phyloP scores from a whole-genome alignment of 2,113 vertebrate species.

The Cervus canadensis region DNA sequence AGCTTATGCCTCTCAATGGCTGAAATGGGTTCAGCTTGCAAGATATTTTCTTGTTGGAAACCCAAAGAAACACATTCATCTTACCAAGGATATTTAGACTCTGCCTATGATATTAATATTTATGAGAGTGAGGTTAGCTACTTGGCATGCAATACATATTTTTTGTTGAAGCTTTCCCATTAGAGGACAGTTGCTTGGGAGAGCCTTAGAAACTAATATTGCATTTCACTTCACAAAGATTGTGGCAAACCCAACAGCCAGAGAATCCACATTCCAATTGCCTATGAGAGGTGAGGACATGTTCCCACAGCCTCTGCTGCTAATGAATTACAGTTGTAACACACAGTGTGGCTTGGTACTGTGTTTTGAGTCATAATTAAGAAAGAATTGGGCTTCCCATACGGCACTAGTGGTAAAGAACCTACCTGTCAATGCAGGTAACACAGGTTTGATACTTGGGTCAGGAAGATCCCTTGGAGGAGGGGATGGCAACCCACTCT shows the following conservation, averaged over 20 bases:
- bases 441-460: neutral
- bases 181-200: conserved; percentile 66
- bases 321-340: conserved; percentile 36
- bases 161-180: conserved; percentile 70
- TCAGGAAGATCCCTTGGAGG: neutral
- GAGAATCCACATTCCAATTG: conserved; percentile 31
- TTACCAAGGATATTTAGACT: conserved; percentile 68
- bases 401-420: neutral
- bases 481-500: neutral
- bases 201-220: conserved; percentile 63
- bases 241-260: conserved; percentile 45
- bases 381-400: neutral
- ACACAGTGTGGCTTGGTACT: neutral
- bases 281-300: conserved; percentile 47
- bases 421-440: neutral
- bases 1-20: neutral
- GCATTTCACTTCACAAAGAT: conserved; percentile 48
- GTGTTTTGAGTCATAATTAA: neutral
- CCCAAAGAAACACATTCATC: conserved; percentile 57
- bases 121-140: conserved; percentile 68
- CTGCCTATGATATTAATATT: conserved; percentile 68
- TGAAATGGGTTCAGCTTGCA: neutral
- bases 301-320: conserved; percentile 30
- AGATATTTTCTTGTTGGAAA: conserved; percentile 50
- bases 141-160: conserved; percentile 59